phyloP scores from a whole-genome alignment of 2,113 vertebrate genomes.

The Petroica traversi region DNA sequence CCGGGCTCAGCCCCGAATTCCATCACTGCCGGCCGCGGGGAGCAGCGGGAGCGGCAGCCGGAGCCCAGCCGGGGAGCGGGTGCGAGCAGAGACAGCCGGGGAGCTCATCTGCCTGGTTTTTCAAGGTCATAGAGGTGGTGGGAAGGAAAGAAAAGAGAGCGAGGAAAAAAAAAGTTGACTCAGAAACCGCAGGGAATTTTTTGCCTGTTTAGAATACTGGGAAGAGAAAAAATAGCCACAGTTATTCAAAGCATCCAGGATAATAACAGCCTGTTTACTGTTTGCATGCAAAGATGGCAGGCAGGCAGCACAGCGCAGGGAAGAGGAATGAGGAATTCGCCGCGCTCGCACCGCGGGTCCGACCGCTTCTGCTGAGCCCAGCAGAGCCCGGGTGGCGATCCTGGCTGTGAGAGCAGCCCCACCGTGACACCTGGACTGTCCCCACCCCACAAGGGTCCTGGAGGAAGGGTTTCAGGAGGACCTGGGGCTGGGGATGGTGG shows the following conservation, averaged over 20 bases:
- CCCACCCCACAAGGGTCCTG: fast-evolving
- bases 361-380: neutral
- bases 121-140: constrained; percentile 59
- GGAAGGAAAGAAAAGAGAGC: constrained; percentile 53
- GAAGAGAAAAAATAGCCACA: constrained; percentile 72
- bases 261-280: constrained; percentile 73
- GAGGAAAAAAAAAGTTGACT: constrained; percentile 52
- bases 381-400: neutral
- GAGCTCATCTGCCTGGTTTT: neutral
- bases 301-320: constrained; percentile 54
- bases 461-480: neutral
- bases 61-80: fast-evolving
- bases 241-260: constrained; percentile 74
- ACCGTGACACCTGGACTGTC: fast-evolving
- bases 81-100: neutral
- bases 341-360: neutral
- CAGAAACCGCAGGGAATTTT: constrained; percentile 71
- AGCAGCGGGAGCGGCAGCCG: fast-evolving
- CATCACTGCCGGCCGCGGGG: fast-evolving
- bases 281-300: constrained; percentile 66
- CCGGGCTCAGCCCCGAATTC: neutral
- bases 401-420: neutral
- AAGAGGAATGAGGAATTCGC: constrained; percentile 43
- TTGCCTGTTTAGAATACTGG: constrained; percentile 76
- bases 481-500: neutral